Percentiles rank a stretch among this genome's conserved stretches.
These are phyloP conservation scores for Micromussa lordhowensis DNA, from an alignment of 92 coral and sea anemone genomes.

Conservation along the genomic window DNA sequence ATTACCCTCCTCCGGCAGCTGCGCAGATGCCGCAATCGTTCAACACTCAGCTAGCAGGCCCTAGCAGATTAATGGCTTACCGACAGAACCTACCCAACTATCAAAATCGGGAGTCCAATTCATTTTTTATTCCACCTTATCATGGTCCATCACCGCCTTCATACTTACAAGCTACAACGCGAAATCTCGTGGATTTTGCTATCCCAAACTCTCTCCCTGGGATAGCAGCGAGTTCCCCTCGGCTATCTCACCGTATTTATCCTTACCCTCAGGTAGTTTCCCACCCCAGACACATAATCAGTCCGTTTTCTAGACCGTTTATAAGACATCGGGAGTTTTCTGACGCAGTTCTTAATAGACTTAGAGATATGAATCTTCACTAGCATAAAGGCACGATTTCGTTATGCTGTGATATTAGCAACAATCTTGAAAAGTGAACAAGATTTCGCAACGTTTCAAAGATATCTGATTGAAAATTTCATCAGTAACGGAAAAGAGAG, in stretches of 20 bases:
- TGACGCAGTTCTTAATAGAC: slow-evolving; percentile 29
- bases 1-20: background rate
- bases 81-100: background rate
- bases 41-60: slow-evolving; percentile 7
- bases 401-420: background rate
- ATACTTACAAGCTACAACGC: slow-evolving; percentile 2
- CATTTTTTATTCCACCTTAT: slow-evolving; percentile 22
- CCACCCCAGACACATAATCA: slow-evolving; percentile 1
- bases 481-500: background rate
- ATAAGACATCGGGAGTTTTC: slow-evolving; percentile 19
- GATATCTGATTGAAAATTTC: background rate
- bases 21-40: background rate
- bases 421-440: background rate
- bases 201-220: slow-evolving; percentile 10
- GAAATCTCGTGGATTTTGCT: slow-evolving; percentile 1
- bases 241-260: slow-evolving; percentile 10
- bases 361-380: slow-evolving; percentile 25
- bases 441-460: background rate
- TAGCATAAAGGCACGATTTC: background rate
- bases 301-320: slow-evolving; percentile 14
- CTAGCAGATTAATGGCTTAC: slow-evolving; percentile 8
- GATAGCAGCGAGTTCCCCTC: background rate
- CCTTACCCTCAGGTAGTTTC: slow-evolving; percentile 7
- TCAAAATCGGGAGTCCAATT: slow-evolving; percentile 17
- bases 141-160: background rate